These are phyloP conservation scores for Thysanoteuthis rhombus DNA, from an alignment of 2,888 invertebrate species.

Conservation along the genomic window DNA sequence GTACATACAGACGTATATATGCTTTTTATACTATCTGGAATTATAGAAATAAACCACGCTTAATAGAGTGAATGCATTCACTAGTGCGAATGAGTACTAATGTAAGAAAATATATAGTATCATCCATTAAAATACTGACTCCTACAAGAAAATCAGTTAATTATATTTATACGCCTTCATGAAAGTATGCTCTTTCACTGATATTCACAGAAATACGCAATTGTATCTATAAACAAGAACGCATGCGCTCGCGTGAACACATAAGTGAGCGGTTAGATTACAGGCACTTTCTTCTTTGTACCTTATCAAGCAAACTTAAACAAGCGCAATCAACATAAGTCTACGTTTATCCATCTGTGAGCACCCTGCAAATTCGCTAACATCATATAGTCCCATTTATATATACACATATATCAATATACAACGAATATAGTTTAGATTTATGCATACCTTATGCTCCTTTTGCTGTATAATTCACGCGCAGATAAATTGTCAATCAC, in stretches of 20 bases:
- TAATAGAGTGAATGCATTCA: not conserved
- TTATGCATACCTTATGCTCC: too few relatives aligned
- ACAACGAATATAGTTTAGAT: too few relatives aligned
- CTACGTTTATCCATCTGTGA: not conserved
- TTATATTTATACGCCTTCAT: not conserved
- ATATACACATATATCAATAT: not conserved
- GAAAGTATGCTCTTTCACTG: not conserved
- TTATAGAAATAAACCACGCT: too few relatives aligned
- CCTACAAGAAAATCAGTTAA: not conserved
- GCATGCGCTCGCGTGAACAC: not conserved
- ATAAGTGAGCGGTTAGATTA: slow-evolving; percentile 12
- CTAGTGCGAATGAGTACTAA: not conserved
- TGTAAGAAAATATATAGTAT: not conserved
- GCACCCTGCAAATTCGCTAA: not conserved
- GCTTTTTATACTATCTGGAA: too few relatives aligned
- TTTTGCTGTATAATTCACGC: too few relatives aligned
- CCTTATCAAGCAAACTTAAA: not conserved
- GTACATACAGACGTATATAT: not conserved
- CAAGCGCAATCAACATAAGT: not conserved
- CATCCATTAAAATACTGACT: too few relatives aligned
- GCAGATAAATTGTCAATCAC: too few relatives aligned
- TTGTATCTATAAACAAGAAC: not conserved
- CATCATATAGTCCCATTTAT: not conserved
- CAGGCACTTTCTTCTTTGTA: not conserved
- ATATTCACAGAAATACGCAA: not conserved